Conservation (phyloP, 2,888 invertebrate genomes). For the Tyria jacobaeae region DNA sequence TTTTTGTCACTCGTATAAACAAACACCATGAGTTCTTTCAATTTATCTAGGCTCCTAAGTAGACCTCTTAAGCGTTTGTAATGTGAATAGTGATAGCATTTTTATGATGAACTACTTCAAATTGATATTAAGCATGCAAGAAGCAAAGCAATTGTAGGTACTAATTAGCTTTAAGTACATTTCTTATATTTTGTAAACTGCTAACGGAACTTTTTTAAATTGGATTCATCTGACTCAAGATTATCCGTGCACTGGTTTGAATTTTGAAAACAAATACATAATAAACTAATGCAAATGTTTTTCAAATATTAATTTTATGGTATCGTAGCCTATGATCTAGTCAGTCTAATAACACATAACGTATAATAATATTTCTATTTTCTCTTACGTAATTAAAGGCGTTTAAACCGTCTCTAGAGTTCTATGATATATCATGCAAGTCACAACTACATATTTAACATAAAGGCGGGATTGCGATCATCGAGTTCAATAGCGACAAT, state of each 20-base stretch:
- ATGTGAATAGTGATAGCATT: constrained; percentile 26
- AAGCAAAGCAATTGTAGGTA: constrained; percentile 62
- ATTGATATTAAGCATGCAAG: constrained; percentile 59
- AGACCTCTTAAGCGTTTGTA: constrained; percentile 20
- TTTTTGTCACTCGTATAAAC: constrained; percentile 2
- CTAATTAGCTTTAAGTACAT: constrained; percentile 44
- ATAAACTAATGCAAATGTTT: constrained; percentile 11
- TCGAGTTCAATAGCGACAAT: constrained; percentile 67
- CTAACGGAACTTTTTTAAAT: constrained; percentile 4
- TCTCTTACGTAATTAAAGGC: neutral
- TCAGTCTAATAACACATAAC: no score
- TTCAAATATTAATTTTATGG: constrained; percentile 18
- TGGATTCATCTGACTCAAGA: constrained; percentile 13
- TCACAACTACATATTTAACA: constrained; percentile 71
- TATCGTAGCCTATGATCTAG: no score
- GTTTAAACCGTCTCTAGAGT: constrained; percentile 22
- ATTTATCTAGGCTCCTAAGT: constrained; percentile 16
- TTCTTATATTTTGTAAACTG: neutral
- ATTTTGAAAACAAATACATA: neutral
- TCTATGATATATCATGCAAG: constrained; percentile 72
- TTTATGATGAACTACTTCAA: constrained; percentile 36
- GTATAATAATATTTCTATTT: constrained; percentile 10
- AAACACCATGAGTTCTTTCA: constrained; percentile 25
- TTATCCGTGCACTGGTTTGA: constrained; percentile 36
- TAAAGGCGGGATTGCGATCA: constrained; percentile 84